Percentiles rank a stretch among this genome's conserved stretches.
phyloP scores from a whole-genome alignment of 2,888 invertebrate genomes.

The Harpalus rufipes region DNA sequence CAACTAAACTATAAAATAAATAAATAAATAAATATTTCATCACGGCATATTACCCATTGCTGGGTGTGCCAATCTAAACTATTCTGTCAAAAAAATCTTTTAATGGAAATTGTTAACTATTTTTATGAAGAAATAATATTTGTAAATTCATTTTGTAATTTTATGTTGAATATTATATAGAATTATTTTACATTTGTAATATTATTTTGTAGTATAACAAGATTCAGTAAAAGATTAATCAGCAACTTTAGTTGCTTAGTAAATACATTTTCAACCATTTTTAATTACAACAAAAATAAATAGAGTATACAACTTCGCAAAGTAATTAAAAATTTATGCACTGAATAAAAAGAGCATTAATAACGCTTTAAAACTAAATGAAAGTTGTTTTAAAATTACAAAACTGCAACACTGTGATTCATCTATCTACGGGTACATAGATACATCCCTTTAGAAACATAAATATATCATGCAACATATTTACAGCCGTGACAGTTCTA shows the following conservation, averaged over 20 bases:
- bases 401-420: background rate
- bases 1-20: too few relatives aligned
- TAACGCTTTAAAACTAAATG: conserved; percentile 1
- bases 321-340: background rate
- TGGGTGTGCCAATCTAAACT: too few relatives aligned
- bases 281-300: conserved; percentile 1
- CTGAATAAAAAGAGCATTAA: background rate
- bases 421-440: background rate
- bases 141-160: too few relatives aligned
- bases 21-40: too few relatives aligned
- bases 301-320: background rate
- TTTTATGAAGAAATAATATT: too few relatives aligned
- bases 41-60: too few relatives aligned
- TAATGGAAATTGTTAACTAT: too few relatives aligned
- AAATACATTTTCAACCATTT: background rate
- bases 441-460: background rate
- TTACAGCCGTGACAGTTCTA: background rate
- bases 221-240: too few relatives aligned
- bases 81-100: too few relatives aligned
- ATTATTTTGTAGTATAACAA: too few relatives aligned
- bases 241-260: background rate
- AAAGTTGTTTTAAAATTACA: background rate
- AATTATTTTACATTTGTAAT: too few relatives aligned
- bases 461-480: background rate
- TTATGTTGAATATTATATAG: too few relatives aligned